Conservation (phyloP, 2,113 vertebrate species). For the Gadus macrocephalus region DNA sequence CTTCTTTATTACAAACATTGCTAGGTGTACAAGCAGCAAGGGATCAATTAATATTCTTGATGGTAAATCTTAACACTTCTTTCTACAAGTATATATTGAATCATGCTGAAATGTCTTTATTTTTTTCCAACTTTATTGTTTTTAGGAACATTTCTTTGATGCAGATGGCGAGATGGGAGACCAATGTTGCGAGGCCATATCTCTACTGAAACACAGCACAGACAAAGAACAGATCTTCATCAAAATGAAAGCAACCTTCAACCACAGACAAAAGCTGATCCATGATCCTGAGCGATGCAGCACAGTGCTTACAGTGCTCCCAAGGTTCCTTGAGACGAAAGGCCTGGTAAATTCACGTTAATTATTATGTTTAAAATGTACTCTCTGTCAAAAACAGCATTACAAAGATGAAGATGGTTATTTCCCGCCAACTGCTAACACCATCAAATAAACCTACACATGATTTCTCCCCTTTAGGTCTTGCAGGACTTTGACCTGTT, state of each 20-base stretch:
- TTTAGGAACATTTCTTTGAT: too few relatives aligned
- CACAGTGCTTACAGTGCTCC: slow-evolving; percentile 7
- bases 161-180: too few relatives aligned
- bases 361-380: neutral
- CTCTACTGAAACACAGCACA: slow-evolving; percentile 7
- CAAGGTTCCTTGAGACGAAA: slow-evolving; percentile 15
- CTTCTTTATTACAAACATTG: too few relatives aligned
- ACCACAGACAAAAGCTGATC: slow-evolving; percentile 7
- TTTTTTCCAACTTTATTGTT: too few relatives aligned
- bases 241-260: neutral
- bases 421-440: neutral
- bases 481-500: slow-evolving; percentile 8
- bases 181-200: too few relatives aligned
- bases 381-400: neutral
- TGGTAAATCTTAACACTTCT: too few relatives aligned
- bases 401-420: neutral
- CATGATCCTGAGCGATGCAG: slow-evolving; percentile 6
- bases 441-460: slow-evolving; percentile 11
- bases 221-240: slow-evolving; percentile 2
- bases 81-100: too few relatives aligned
- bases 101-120: too few relatives aligned
- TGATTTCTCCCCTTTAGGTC: slow-evolving; percentile 4
- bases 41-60: too few relatives aligned
- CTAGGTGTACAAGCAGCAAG: too few relatives aligned
- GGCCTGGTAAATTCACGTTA: slow-evolving; percentile 7